Conservation (phyloP, 2,113 vertebrate species). For the Gymnorhina tibicen region DNA sequence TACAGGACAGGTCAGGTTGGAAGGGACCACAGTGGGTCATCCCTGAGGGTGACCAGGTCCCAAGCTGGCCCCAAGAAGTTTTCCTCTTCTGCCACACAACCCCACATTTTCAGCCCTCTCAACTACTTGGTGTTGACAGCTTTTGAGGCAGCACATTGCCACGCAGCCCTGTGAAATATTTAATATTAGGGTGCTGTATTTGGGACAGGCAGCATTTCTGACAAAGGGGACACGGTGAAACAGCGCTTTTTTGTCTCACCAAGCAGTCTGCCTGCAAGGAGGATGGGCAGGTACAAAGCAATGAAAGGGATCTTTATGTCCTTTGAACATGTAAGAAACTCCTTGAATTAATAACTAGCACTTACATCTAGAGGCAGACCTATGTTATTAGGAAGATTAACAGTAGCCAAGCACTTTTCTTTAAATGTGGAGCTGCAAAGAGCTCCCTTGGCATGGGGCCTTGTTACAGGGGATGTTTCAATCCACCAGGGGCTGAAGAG, state of each 20-base stretch:
- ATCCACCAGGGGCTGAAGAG: not conserved
- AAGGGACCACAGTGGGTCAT: not conserved
- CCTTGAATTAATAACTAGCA: not conserved
- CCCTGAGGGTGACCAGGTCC: not conserved
- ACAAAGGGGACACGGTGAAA: not conserved
- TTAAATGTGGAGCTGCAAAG: not conserved
- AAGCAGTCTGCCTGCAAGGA: not conserved
- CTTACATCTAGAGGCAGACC: not conserved
- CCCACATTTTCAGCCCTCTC: not conserved
- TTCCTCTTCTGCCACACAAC: not conserved
- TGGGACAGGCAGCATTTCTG: not conserved
- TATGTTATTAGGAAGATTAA: not conserved
- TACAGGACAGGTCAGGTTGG: not conserved
- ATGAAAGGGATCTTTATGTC: not conserved
- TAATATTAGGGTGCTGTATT: not conserved
- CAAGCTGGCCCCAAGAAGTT: not conserved
- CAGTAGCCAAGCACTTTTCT: not conserved
- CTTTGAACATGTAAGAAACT: not conserved
- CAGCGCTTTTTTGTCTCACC: not conserved
- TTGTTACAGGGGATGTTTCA: not conserved
- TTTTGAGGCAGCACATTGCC: not conserved
- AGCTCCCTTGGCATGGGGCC: rapidly evolving
- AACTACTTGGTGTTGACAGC: not conserved
- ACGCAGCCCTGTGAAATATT: not conserved
- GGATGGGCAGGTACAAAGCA: not conserved